A percentile compares a stretch with the other conserved stretches of the same genome.
Evolutionary conservation across 1,140 invertebrate species (phyloP).

Genomic region (Galendromus occidentalis): DNA sequence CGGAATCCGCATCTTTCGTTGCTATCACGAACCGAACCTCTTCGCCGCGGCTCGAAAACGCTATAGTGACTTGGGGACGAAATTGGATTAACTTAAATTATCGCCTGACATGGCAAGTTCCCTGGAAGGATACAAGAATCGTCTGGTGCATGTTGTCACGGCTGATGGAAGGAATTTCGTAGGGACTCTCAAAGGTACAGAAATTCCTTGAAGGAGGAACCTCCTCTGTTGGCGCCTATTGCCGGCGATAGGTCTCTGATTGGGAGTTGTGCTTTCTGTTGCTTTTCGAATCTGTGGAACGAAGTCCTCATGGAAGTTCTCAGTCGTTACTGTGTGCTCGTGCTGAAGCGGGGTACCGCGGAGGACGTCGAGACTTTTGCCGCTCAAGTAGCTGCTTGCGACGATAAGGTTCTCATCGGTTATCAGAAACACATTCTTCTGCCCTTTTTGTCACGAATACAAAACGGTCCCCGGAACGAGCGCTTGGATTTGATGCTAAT

Average conservation of each 20-base stretch:
- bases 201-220: not conserved
- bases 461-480: not conserved
- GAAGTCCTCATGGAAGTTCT: not conserved
- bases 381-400: not conserved
- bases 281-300: no score
- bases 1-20: not conserved
- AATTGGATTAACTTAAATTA: not conserved
- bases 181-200: slow-evolving; percentile 1
- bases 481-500: not conserved
- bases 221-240: no score
- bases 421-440: slow-evolving; percentile 3
- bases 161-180: not conserved
- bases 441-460: not conserved
- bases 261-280: no score
- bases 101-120: not conserved
- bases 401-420: not conserved
- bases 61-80: not conserved
- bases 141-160: not conserved
- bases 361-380: not conserved
- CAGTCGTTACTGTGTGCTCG: not conserved
- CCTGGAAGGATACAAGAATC: slow-evolving; percentile 7
- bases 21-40: not conserved
- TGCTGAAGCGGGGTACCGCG: not conserved
- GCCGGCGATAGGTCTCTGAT: no score
- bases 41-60: not conserved